phyloP scores from a whole-genome alignment of 2,888 invertebrate genomes.

The Erebia aethiops region DNA sequence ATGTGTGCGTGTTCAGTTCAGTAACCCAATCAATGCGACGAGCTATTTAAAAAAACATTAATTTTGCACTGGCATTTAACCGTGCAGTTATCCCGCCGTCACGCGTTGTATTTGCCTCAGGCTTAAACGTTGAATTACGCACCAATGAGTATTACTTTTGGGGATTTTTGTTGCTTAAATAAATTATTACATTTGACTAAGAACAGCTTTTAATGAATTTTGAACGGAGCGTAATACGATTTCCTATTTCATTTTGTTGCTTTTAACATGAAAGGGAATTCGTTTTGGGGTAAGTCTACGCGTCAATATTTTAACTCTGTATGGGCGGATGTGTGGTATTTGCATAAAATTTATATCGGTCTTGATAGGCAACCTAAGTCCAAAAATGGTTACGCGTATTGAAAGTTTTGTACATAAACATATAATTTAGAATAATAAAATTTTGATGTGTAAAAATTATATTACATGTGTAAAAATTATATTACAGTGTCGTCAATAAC shows the following conservation, averaged over 20 bases:
- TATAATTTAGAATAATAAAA: too few species aligned
- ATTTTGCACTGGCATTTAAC: neutral
- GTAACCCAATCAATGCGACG: too few species aligned
- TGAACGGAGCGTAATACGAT: constrained; percentile 64
- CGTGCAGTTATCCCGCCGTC: neutral
- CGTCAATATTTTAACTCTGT: constrained; percentile 49
- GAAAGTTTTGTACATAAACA: too few species aligned
- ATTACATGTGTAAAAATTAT: too few species aligned
- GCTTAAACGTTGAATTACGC: constrained; percentile 65
- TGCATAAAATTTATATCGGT: neutral
- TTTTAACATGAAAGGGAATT: constrained; percentile 35
- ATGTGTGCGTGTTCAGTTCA: too few species aligned
- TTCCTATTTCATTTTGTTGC: constrained; percentile 61
- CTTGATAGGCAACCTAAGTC: neutral
- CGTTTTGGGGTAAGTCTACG: constrained; percentile 51
- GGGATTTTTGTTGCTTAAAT: constrained; percentile 79
- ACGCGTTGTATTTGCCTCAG: neutral
- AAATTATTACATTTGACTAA: constrained; percentile 79
- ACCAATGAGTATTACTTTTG: constrained; percentile 79
- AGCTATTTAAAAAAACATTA: too few species aligned
- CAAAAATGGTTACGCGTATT: too few species aligned
- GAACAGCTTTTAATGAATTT: constrained; percentile 78
- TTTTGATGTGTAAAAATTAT: too few species aligned
- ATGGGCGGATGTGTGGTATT: neutral
- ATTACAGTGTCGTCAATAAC: too few species aligned